Conservation (phyloP, 2,113 vertebrate genomes). For the Collichthys lucidus region DNA sequence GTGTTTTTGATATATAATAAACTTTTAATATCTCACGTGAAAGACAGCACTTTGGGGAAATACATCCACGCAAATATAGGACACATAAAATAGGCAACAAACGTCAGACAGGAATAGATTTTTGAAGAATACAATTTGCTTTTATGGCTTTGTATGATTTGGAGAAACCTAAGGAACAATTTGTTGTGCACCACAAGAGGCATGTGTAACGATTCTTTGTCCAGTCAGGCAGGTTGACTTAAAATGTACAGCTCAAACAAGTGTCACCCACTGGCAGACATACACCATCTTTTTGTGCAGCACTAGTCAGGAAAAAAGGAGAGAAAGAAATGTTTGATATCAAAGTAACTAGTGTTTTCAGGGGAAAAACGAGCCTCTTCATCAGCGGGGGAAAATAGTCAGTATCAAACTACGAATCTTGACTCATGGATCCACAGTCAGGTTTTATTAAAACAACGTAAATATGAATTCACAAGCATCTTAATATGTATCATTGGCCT, state of each 20-base stretch:
- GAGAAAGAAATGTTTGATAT: background rate
- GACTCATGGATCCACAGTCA: conserved; percentile 7
- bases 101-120: conserved; percentile 8
- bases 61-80: conserved; percentile 33
- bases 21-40: conserved; percentile 65
- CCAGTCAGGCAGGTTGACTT: background rate
- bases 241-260: conserved; percentile 28
- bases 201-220: conserved; percentile 13
- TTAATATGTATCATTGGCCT: conserved; percentile 37
- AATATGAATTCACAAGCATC: conserved; percentile 34
- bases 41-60: conserved; percentile 51
- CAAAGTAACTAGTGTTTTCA: background rate
- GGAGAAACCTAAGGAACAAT: background rate
- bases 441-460: conserved; percentile 35
- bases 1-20: conserved; percentile 47
- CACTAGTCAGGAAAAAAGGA: conserved; percentile 1
- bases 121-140: background rate
- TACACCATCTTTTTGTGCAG: conserved; percentile 17
- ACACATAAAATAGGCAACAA: conserved; percentile 30
- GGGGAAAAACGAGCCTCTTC: background rate
- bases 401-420: background rate
- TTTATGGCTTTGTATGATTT: conserved; percentile 58
- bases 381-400: background rate
- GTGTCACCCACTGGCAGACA: conserved; percentile 57
- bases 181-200: conserved; percentile 1